Conservation (phyloP, 1,140 invertebrate species). For the Aethina tumida region DNA sequence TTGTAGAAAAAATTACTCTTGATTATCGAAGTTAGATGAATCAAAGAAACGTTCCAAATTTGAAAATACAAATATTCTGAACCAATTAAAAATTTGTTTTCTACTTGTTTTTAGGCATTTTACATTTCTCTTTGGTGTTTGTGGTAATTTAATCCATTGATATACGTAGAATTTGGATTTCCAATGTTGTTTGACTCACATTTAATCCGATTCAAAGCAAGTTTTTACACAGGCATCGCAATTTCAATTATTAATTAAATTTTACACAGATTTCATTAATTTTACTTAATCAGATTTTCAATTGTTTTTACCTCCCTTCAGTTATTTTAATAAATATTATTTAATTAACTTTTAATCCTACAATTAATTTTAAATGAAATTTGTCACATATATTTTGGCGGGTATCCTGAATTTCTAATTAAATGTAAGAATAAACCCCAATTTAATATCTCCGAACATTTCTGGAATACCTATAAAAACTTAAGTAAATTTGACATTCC, state of each 20-base stretch:
- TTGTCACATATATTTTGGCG: too few relatives aligned
- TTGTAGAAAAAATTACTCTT: conserved; percentile 8
- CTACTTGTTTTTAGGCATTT: not conserved
- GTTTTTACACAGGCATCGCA: conserved; percentile 5
- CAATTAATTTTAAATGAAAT: too few relatives aligned
- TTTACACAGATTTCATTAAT: too few relatives aligned
- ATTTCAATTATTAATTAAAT: conserved; percentile 1
- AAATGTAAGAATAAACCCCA: too few relatives aligned
- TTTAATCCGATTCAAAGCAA: conserved; percentile 5
- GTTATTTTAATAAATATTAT: too few relatives aligned
- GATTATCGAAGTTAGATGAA: not conserved
- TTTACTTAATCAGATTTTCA: too few relatives aligned
- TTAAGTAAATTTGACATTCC: too few relatives aligned
- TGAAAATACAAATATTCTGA: conserved; percentile 2
- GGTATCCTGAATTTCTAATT: too few relatives aligned
- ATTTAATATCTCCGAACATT: too few relatives aligned
- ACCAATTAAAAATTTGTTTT: conserved; percentile 6
- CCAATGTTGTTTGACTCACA: conserved; percentile 12
- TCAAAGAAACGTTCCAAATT: conserved; percentile 5
- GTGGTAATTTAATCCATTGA: conserved; percentile 8
- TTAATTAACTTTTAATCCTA: too few relatives aligned
- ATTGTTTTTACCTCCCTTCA: too few relatives aligned
- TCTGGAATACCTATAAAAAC: too few relatives aligned
- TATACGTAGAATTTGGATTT: conserved; percentile 8
- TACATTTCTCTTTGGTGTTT: not conserved